Base-by-base conservation (phyloP, 1,140 invertebrate species). In the Pogonognathellus flavescens region DNA sequence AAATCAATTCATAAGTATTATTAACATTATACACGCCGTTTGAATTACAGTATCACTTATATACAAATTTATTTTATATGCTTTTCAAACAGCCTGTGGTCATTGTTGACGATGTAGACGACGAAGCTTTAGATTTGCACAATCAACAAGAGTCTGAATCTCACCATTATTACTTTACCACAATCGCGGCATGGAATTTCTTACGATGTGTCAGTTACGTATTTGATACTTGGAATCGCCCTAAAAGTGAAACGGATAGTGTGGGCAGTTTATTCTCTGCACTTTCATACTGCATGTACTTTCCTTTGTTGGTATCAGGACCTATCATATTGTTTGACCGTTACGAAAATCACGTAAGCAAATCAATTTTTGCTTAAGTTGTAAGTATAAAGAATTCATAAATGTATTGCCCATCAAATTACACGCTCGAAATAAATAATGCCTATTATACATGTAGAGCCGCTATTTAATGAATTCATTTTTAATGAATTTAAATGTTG, bases 231-330 rank as follows among this genome's bases (percentile, higher is more conserved):
- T 91, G 90, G 53, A 82, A 88, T 22, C 86, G 84, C 88, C 16
- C 85, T 89, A 59, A 89, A 89, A 91, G 4, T 13, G 55, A 22
- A 10, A 9, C 41, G 6, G 18, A 57, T 41, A 18, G 83, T 90
- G 93, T 70, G 50, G 89, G 0, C 90, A 20, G 18, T 2, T 31
- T 89, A 22, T 25, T 91, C 6, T 88, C 93, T 41, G 92, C 93
- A 86, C 89, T 94, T 22, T 92, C 93, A 52, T 97, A 97, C 89
- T 93, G 93, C 85, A 93, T 97, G 86, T 97, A 97, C 90, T 92
- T 97, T 60, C 96, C 96, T 50, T 92, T 94, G 10, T 92, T 96
- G 62, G 94, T 95, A 88, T 92, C 93, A 86, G 96, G 96, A 70
- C 96, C 96, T 22, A 91, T 97, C 80, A 93, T 97, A 86, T 91